Evolutionary conservation across 35 echinoderm and acorn worm genomes (phyloP), one percentile per base, ranked within the genome.

Genomic region (Heliocidaris tuberculata): DNA sequence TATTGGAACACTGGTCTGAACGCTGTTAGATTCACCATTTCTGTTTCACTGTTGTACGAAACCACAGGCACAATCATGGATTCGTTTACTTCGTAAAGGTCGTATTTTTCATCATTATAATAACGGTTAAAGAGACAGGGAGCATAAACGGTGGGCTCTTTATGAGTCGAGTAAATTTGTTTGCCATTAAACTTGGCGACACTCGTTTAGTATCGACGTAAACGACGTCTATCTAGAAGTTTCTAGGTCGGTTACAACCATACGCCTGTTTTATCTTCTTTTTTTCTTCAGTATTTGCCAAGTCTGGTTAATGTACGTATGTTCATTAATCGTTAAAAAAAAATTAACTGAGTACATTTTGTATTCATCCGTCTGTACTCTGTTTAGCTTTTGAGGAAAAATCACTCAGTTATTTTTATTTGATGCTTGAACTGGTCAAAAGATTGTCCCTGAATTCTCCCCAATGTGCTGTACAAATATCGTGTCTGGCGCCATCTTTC

Each of bases 101-200:
- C 65, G 65, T 78, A 78, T 78, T 27, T 78, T 78, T 78, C 65
- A 78, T 78, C 19, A 78, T 78, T 78, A 78, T n/a, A 24, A 78
- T 78, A 78, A n/a, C 65, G 65, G 65, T 78, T 78, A 78, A 21
- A 78, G 65, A 78, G 65, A 78, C 65, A 27, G 65, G 65, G 27
- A 78, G 21, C 19, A 78, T 78, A 78, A 78, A 78, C 65, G 19
- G 27, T 78, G 27, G 19, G 65, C 19, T 78, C 65, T 78, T 78
- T 78, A 78, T 78, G 65, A 78, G 65, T 78, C 7, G 65, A 78
- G 65, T n/a, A 78, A 78, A 78, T 78, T 78, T 78, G 65, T 78
- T 78, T 78, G 65, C 65, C 65, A 78, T 29, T 78, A 78, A 78
- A 78, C 65, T 78, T 78, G 65, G 65, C 65, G 65, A 78, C 65